A percentile compares a stretch with the other conserved stretches of the same genome.
Conservation (phyloP, 2,113 vertebrate genomes). For the Hepsetus odoe region DNA sequence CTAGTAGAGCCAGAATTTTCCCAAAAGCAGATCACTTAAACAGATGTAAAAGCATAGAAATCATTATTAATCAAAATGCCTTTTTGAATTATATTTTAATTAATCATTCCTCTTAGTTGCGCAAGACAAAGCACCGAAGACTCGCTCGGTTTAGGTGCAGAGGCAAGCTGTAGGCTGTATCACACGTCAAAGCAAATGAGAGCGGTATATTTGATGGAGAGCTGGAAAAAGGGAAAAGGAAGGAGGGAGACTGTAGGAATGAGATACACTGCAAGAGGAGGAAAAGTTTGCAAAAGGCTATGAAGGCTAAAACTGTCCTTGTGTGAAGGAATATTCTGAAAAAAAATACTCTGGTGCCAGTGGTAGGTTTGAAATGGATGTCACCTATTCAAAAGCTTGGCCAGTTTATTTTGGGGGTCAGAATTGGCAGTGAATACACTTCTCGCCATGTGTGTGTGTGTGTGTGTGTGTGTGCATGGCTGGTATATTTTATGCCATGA, state of each 20-base stretch:
- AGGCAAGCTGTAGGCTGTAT: background rate
- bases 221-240: background rate
- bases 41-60: too few relatives aligned
- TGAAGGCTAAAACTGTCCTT: background rate
- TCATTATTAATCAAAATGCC: too few relatives aligned
- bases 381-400: slow-evolving; percentile 23
- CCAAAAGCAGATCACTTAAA: too few relatives aligned
- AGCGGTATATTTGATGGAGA: background rate
- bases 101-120: background rate
- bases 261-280: background rate
- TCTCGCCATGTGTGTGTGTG: background rate
- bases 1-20: too few relatives aligned
- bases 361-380: slow-evolving; percentile 12
- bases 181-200: background rate
- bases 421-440: background rate
- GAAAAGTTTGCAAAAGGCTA: background rate
- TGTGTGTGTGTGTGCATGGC: background rate
- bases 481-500: background rate
- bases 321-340: background rate
- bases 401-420: slow-evolving; percentile 13
- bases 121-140: slow-evolving; percentile 5
- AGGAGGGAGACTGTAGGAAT: background rate
- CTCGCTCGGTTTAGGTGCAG: background rate
- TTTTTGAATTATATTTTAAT: too few relatives aligned
- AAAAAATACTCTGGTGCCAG: slow-evolving; percentile 17